Evolutionary conservation across 2,113 vertebrate genomes (phyloP), one percentile per base, ranked within the genome.

Genomic region (Xiphophorus maculatus): DNA sequence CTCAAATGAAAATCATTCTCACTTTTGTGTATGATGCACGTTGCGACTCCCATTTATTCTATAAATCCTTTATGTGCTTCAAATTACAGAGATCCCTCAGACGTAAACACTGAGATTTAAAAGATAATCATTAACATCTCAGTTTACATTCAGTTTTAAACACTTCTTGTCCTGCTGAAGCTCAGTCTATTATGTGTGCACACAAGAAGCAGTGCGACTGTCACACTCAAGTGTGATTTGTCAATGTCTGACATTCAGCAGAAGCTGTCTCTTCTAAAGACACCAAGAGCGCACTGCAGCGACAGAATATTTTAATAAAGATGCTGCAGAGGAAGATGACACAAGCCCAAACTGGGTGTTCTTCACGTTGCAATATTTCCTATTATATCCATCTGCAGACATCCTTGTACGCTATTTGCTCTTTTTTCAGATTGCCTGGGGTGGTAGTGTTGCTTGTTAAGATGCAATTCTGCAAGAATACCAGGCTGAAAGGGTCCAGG

Each of bases 231-330:
- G 82, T 67, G 64, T n/a, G 68, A 65, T 88, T 83, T 77, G 79
- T 89, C 80, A 80, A 85, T 61, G 70, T 70, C 78, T 82, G 85
- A 87, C 82, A 82, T 82, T 89, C 74, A 87, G 65, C 73, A 82
- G 80, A 85, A 83, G 77, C 79, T 32, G 73, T 80, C 51, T 81
- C 82, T 74, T 74, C 63, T 85, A 69, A 85, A 73, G 79, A 85
- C 63, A 75, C 77, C 58, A 25, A 58, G 58, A 63, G 71, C 66
- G 54, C 68, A 74, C 81, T 76, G 79, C 75, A 80, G 79, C 63
- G 65, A 85, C 78, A 66, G 81, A 85, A 87, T 85, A 89, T 85
- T 86, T 87, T 77, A 90, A 80, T 88, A 85, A 79, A 90, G 74
- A 84, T 68, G 66, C 79, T 67, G 71, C 73, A 68, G 76, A 82